These are phyloP conservation scores for Phainopepla nitens DNA, from an alignment of 2,113 vertebrate genomes.

Conservation along the genomic window DNA sequence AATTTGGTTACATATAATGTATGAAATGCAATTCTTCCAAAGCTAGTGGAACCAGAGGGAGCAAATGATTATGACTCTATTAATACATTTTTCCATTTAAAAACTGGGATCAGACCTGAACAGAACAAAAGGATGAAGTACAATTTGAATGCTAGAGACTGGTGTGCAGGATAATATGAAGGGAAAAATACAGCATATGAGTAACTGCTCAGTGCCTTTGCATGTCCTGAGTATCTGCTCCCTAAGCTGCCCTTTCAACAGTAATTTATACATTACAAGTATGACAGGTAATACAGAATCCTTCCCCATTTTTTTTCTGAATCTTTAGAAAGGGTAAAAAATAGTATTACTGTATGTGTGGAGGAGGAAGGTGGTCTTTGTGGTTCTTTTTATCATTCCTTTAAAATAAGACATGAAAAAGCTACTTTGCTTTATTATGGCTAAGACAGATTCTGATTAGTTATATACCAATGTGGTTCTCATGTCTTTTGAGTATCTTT, in stretches of 20 bases:
- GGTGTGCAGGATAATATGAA: background rate
- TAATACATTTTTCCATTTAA: constrained; percentile 25
- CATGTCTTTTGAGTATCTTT: background rate
- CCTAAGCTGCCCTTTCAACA: background rate
- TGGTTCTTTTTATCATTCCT: background rate
- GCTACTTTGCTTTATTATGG: background rate
- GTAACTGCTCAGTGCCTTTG: background rate
- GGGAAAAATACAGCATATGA: background rate
- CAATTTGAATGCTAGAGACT: background rate
- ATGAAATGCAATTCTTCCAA: background rate
- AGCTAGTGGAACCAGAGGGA: constrained; percentile 32
- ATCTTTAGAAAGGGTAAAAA: background rate
- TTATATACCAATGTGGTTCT: background rate
- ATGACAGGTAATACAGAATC: background rate
- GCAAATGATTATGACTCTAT: background rate
- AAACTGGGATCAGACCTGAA: background rate
- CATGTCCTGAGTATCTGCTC: background rate
- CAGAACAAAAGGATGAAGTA: background rate
- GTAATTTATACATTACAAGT: background rate
- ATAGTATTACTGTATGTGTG: background rate
- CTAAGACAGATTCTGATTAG: background rate
- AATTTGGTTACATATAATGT: background rate
- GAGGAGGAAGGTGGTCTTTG: background rate
- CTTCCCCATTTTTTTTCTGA: background rate
- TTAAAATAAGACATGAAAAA: background rate